Evolutionary conservation across 2,797 vertebrate species (phyloP).

Genomic region (Bradypodion ventrale): DNA sequence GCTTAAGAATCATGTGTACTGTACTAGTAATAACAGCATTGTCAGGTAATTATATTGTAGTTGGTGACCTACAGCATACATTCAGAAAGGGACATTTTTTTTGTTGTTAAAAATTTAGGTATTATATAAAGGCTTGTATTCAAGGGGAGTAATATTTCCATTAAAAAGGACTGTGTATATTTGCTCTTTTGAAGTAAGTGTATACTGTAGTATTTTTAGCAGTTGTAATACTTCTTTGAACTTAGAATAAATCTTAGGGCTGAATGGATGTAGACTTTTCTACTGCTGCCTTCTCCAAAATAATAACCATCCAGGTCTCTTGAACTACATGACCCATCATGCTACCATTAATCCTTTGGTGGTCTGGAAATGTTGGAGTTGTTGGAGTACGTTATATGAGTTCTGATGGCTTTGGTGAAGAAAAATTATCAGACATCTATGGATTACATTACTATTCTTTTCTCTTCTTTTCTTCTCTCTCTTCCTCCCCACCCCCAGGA

Average conservation of each 20-base stretch:
- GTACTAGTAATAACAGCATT: too few relatives aligned
- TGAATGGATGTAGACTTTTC: background rate
- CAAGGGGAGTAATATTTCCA: too few relatives aligned
- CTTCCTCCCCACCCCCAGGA: slow-evolving; percentile 75
- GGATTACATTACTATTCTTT: slow-evolving; percentile 7
- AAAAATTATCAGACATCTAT: slow-evolving; percentile 2
- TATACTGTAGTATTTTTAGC: background rate
- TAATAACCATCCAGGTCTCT: background rate
- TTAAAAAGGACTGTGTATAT: too few relatives aligned
- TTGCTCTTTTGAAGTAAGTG: too few relatives aligned
- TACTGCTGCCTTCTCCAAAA: background rate
- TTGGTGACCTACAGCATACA: too few relatives aligned
- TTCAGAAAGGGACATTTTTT: too few relatives aligned
- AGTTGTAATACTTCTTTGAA: background rate
- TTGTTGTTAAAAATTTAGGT: too few relatives aligned
- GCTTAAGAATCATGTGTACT: background rate
- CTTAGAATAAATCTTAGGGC: background rate
- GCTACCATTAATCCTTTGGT: background rate
- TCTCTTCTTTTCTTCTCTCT: slow-evolving; percentile 40
- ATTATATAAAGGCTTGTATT: too few relatives aligned
- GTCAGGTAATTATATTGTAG: too few relatives aligned
- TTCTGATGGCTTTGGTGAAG: background rate
- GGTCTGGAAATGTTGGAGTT: background rate
- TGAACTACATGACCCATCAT: background rate
- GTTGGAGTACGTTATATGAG: background rate